Conservation (phyloP, 2,113 vertebrate genomes). For the Campylomormyrus tamandua region DNA sequence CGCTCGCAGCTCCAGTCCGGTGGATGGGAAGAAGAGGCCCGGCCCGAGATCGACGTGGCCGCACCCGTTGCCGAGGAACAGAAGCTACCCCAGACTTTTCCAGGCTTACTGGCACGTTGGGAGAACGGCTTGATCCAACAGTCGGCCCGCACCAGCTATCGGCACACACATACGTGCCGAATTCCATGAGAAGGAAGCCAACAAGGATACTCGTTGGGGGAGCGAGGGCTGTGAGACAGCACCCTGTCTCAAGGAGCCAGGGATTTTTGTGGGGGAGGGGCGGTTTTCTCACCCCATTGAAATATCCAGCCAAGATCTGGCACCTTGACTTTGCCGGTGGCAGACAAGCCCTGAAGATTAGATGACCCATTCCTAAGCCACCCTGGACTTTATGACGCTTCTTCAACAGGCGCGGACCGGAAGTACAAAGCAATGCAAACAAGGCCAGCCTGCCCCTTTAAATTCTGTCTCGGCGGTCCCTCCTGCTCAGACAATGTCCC, state of each 20-base stretch:
- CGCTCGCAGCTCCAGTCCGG: neutral
- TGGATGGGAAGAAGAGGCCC: neutral
- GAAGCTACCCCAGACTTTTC: neutral
- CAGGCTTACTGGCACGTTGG: neutral
- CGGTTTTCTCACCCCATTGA: neutral
- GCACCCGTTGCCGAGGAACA: neutral
- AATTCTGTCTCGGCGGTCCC: neutral
- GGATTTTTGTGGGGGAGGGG: neutral
- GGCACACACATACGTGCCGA: neutral
- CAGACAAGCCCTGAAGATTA: neutral
- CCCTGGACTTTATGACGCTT: neutral
- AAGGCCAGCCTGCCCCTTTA: neutral
- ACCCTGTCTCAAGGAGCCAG: neutral
- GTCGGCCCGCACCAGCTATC: neutral
- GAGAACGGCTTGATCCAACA: neutral
- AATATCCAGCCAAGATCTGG: neutral
- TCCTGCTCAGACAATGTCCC: neutral
- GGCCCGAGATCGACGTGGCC: neutral
- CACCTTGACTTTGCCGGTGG: neutral
- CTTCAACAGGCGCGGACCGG: neutral
- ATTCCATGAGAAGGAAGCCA: neutral
- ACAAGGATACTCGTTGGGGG: neutral
- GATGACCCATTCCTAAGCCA: neutral
- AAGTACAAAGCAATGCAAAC: slow-evolving; percentile 6
- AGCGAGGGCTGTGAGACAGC: neutral